Base-by-base conservation (phyloP, 1,140 invertebrate species). In the Leptinotarsa lineolata region DNA sequence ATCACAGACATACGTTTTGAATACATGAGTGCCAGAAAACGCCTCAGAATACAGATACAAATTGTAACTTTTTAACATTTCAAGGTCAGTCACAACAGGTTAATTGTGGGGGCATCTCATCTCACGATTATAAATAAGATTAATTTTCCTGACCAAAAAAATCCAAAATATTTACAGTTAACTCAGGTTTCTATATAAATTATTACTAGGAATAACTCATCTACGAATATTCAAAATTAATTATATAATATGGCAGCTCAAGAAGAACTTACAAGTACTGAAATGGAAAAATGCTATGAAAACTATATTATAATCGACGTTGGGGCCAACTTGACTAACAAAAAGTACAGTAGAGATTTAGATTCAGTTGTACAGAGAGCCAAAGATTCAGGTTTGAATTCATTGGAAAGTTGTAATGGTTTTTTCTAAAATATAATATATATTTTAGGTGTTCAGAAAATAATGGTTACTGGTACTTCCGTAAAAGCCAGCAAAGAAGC, bases 251-350 rank as follows among this genome's bases (percentile, higher is more conserved):
- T 71, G 69, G 69, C 69, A 71, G 69, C 58, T 63, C 69, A 71
- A 71, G 69, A 63, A 63, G 69, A 71, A 22, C 39, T 21, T 16
- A 18, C 59, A 63, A 59, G 60, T 63, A 60, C 59, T 61, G 72
- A 70, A 74, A 89, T 90, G 88, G 86, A 86, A 72, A 85, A 88
- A 67, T 90, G 88, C 77, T 94, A 93, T 82, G 93, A 95, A 85
- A 95, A 95, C 87, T 93, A 96, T 84, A 93, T 97, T 82, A 90
- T 98, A 66, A 92, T 97, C 54, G 96, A 97, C 85, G 93, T 95
- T 75, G 96, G 95, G 81, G 95, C 96, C 18, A 98, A 97, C 90
- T 87, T 98, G 78, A 97, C 94, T 4, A 97, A 97, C 87, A 97
- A 96, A 85, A 97, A 97, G 84, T 98, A 95, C 85, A 89, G 90